These are phyloP conservation scores for Yponomeuta sedellus DNA, from an alignment of 2,888 invertebrate genomes.

Conservation along the genomic window DNA sequence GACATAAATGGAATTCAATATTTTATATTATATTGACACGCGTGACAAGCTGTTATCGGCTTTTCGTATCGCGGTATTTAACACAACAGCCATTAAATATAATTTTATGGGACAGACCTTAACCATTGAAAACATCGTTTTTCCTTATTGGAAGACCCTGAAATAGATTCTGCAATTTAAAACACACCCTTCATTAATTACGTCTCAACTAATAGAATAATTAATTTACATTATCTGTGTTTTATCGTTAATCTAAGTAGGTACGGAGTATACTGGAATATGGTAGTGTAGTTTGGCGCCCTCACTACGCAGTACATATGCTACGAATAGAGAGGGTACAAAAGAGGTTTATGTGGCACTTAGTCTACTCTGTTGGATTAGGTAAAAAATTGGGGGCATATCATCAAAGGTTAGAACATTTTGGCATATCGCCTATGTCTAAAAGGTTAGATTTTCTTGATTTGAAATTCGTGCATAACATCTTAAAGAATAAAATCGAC, in stretches of 20 bases:
- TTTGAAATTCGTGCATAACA: no score
- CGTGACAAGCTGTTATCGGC: neutral
- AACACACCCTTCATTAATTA: constrained; percentile 34
- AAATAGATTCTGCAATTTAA: constrained; percentile 27
- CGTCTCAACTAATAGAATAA: constrained; percentile 5
- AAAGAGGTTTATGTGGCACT: no score
- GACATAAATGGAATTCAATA: neutral
- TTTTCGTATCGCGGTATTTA: constrained; percentile 6
- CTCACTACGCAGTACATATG: no score
- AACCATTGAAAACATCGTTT: constrained; percentile 45
- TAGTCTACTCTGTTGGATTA: no score
- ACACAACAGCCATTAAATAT: constrained; percentile 37
- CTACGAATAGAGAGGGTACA: no score
- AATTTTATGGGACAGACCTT: constrained; percentile 44
- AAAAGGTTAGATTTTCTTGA: no score
- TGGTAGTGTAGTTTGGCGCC: no score
- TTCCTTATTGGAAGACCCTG: constrained; percentile 57
- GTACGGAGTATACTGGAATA: no score
- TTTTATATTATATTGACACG: neutral
- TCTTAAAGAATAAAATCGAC: no score
- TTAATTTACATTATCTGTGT: constrained; percentile 1
- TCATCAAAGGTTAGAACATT: no score
- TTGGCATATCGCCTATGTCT: no score
- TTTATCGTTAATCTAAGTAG: neutral
- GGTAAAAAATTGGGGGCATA: no score